These are phyloP conservation scores for Tautogolabrus adspersus DNA, from an alignment of 2,113 vertebrate species.

Conservation along the genomic window DNA sequence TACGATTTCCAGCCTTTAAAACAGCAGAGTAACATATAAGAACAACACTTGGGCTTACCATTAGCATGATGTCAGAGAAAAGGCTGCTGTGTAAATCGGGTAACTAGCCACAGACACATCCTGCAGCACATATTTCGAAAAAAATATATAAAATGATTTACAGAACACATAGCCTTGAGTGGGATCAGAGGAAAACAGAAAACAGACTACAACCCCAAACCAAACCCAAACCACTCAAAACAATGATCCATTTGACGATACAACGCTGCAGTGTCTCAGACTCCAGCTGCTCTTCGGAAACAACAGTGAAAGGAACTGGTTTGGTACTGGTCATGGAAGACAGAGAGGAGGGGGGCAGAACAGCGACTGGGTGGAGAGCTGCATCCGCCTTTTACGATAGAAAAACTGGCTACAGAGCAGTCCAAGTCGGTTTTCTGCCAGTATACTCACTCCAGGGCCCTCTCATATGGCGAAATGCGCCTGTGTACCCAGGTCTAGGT, in stretches of 20 bases:
- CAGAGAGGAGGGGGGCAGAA: constrained; percentile 14
- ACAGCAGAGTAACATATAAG: neutral
- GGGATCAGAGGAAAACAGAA: constrained; percentile 22
- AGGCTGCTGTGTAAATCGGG: neutral
- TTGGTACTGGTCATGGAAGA: constrained; percentile 49
- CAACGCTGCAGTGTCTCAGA: constrained; percentile 54
- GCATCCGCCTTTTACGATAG: constrained; percentile 37
- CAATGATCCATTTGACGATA: constrained; percentile 64
- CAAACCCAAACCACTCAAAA: constrained; percentile 35
- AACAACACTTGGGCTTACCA: neutral
- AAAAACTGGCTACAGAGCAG: constrained; percentile 39
- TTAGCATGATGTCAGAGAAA: neutral
- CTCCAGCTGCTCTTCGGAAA: constrained; percentile 61
- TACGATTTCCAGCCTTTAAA: too few species aligned
- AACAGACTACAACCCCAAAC: constrained; percentile 21
- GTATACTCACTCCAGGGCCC: constrained; percentile 17
- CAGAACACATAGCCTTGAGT: constrained; percentile 16
- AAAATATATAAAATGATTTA: neutral
- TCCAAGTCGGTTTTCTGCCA: constrained; percentile 42
- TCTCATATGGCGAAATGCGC: constrained; percentile 26
- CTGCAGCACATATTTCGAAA: neutral
- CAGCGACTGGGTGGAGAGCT: constrained; percentile 47
- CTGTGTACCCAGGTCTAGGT: constrained; percentile 8
- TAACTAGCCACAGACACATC: constrained; percentile 1
- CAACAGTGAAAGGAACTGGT: constrained; percentile 55